Conservation (phyloP, 2,888 invertebrate species). For the Eledona agricola region DNA sequence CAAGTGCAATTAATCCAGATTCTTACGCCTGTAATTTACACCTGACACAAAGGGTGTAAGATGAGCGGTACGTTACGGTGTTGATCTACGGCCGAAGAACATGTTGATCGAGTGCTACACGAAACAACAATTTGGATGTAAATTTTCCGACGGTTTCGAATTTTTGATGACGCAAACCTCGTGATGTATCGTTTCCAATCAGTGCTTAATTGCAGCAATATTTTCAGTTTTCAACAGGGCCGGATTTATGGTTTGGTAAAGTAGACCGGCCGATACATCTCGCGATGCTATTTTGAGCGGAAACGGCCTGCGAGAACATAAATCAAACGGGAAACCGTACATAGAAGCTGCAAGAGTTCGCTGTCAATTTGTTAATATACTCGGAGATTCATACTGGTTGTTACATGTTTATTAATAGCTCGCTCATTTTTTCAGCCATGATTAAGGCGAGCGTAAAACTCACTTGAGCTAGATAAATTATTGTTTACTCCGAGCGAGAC, state of each 20-base stretch:
- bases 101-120: constrained; percentile 18
- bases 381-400: constrained; percentile 32
- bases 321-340: constrained; percentile 36
- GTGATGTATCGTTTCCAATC: constrained; percentile 35
- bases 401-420: constrained; percentile 37
- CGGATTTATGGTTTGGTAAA: constrained; percentile 27
- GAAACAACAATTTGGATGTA: constrained; percentile 10
- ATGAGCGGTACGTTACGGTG: not conserved
- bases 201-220: constrained; percentile 36
- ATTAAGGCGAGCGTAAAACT: constrained; percentile 18
- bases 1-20: constrained; percentile 54
- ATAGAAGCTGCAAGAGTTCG: constrained; percentile 36
- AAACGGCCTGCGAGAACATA: constrained; percentile 33
- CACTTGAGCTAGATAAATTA: constrained; percentile 31
- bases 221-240: constrained; percentile 37
- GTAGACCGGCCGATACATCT: constrained; percentile 33
- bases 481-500: constrained; percentile 31
- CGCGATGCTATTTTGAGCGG: constrained; percentile 36
- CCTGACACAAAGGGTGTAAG: constrained; percentile 37
- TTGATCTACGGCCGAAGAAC: not conserved
- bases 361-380: constrained; percentile 36
- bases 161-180: constrained; percentile 2
- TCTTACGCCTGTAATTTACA: constrained; percentile 56
- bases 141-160: constrained; percentile 1
- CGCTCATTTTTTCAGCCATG: constrained; percentile 18